These are phyloP conservation scores for Struthidea cinerea DNA, from an alignment of 2,113 vertebrate genomes.

Conservation along the genomic window DNA sequence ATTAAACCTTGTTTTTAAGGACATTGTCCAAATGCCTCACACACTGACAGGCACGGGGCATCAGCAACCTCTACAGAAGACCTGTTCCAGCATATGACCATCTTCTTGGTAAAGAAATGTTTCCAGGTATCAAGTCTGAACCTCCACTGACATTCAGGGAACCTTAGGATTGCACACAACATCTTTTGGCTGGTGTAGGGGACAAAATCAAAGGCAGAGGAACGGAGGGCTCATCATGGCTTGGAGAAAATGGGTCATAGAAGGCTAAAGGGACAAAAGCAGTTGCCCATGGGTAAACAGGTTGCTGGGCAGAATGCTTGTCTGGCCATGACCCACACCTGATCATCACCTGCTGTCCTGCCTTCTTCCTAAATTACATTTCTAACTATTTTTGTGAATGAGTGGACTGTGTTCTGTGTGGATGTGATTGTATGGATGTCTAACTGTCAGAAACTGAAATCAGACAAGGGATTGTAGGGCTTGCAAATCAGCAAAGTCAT, in stretches of 20 bases:
- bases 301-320: not conserved
- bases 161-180: not conserved
- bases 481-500: not conserved
- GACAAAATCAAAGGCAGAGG: not conserved
- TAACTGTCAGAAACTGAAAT: not conserved
- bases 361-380: not conserved
- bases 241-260: not conserved
- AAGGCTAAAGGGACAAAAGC: not conserved
- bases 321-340: not conserved
- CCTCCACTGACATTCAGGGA: not conserved
- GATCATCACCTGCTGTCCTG: not conserved
- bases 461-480: not conserved
- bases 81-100: not conserved
- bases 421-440: not conserved
- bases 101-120: not conserved
- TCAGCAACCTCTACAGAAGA: not conserved
- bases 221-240: not conserved
- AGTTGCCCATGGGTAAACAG: not conserved
- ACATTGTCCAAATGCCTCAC: not conserved
- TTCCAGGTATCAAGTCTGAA: not conserved
- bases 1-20: not conserved
- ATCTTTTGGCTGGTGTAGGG: not conserved
- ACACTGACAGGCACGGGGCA: not conserved
- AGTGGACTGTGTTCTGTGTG: not conserved
- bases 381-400: not conserved